Evolutionary conservation across 2,113 vertebrate species (phyloP), one percentile per base, ranked within the genome.

Genomic region (Toxostoma redivivum): DNA sequence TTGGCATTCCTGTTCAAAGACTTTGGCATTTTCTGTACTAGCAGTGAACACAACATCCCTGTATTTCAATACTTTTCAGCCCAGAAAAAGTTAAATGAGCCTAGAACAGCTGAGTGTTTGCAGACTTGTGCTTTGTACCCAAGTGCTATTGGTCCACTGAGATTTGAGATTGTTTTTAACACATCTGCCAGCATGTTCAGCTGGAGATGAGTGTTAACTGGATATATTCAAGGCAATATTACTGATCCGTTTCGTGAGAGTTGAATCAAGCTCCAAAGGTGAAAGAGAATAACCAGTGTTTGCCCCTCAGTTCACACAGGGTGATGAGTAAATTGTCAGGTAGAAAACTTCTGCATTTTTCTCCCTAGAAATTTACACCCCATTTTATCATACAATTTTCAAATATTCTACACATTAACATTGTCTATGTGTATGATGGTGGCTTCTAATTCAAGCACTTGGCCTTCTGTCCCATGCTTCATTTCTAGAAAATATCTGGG

Each of bases 11-110:
- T 67, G 15, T 81, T 93, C 51, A 85, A 85, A 67, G 6, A 21
- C 23, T 89, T 84, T 51, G 37, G 48, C 22, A 12, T 87, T 96
- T 95, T 88, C 84, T 94, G 31, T 91, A 70, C 79, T 53, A 81
- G 25, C 37, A 83, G 67, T 57, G 73, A 92, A 73, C n/a, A 17
- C n/a, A 81, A 48, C 40, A 67, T 58, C 14, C 28, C 7, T 67
- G 33, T 84, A 82, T 85, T 79, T 78, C 18, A 53, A 9, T 82
- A 91, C 3, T 73, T 44, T 47, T 23, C 8, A 31, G 16, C 15
- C 27, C 65, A 66, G 56, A 69, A 94, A 88, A 53, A 72, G 31
- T 53, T 33, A 90, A 86, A 86, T 45, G 21, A 74, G n/a, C 25
- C 30, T n/a, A 56, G 81, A 78, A 60, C 27, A 37, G 14, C 28